phyloP scores from a whole-genome alignment of 1,140 invertebrate genomes.

The Anastatus disparis region DNA sequence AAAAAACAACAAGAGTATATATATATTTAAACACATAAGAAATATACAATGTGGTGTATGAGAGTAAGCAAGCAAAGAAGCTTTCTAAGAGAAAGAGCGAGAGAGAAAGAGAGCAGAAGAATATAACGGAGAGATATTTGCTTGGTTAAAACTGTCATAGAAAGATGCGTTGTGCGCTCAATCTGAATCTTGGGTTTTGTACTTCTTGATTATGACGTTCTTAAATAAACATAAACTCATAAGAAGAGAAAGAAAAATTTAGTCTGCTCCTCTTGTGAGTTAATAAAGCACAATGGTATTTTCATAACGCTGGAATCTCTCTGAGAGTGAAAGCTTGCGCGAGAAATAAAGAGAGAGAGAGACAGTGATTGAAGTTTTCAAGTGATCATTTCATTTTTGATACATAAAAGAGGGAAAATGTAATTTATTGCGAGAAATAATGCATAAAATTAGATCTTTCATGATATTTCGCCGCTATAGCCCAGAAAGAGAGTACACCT shows the following conservation, averaged over 20 bases:
- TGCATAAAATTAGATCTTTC: constrained; percentile 8
- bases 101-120: not conserved
- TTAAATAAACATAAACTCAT: not conserved
- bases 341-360: not conserved
- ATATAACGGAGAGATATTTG: not conserved
- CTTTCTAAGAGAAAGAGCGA: not conserved
- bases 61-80: not conserved
- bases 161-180: constrained; percentile 18
- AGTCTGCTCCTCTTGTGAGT: not conserved
- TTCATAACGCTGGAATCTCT: not conserved
- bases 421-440: not conserved
- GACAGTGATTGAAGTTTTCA: not conserved
- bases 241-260: not conserved
- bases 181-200: constrained; percentile 26
- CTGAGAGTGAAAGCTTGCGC: not conserved
- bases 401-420: not conserved
- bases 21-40: no score
- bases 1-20: no score
- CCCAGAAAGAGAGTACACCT: no score
- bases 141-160: constrained; percentile 25
- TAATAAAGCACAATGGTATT: constrained; percentile 27
- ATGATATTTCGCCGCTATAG: no score
- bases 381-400: constrained; percentile 1
- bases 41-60: no score
- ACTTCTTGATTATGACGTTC: constrained; percentile 26